Conservation (phyloP, 2,113 vertebrate species). For the Cebus imitator region DNA sequence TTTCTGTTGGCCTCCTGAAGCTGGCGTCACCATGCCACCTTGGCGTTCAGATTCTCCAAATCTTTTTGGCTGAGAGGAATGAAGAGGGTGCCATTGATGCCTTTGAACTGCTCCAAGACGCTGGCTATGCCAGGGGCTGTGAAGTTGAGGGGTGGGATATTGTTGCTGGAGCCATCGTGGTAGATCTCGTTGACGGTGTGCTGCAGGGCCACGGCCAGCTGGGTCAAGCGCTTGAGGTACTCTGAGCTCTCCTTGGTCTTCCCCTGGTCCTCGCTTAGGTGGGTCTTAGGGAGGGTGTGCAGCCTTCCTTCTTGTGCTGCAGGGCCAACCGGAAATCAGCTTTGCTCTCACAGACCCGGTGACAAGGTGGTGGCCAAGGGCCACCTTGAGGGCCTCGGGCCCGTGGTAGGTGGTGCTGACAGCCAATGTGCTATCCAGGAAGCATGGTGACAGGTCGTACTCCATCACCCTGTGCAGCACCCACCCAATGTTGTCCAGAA, state of each 20-base stretch:
- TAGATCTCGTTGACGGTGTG: constrained; percentile 99
- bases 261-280: constrained; percentile 97
- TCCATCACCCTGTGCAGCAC: constrained; percentile 98
- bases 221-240: constrained; percentile 98
- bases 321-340: constrained; percentile 97
- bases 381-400: constrained; percentile 94
- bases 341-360: constrained; percentile 97
- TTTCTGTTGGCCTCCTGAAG: constrained; percentile 91
- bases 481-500: constrained; percentile 97
- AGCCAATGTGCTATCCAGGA: constrained; percentile 95
- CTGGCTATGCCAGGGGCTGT: constrained; percentile 98
- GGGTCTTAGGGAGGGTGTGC: constrained; percentile 96
- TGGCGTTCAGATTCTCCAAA: constrained; percentile 97
- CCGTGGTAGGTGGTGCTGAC: constrained; percentile 97
- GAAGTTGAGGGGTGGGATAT: constrained; percentile 98
- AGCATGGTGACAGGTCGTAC: constrained; percentile 95
- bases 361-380: constrained; percentile 97
- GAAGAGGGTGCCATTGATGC: constrained; percentile 99
- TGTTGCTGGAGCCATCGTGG: constrained; percentile 95
- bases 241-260: constrained; percentile 99
- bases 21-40: constrained; percentile 95
- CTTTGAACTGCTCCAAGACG: constrained; percentile 97
- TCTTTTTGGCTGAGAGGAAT: constrained; percentile 99
- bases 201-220: constrained; percentile 97
- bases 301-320: constrained; percentile 98